Evolutionary conservation across 2,888 invertebrate species (phyloP).

Genomic region (Sminthurinus aureus): DNA sequence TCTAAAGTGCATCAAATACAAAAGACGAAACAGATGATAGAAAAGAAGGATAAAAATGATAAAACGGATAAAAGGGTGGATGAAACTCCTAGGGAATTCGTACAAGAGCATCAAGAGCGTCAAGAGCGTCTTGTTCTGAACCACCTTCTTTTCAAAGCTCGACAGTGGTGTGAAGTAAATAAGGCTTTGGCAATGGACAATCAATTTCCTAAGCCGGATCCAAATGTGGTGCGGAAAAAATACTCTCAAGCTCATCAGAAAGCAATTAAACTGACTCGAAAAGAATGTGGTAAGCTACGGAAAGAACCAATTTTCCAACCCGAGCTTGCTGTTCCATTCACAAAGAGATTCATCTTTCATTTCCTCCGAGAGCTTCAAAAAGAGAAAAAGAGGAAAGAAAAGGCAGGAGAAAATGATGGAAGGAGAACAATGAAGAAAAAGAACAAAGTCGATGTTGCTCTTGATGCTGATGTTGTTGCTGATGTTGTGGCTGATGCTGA

Average conservation of each 20-base stretch:
- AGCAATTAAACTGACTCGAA: conserved; percentile 13
- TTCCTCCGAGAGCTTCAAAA: neutral
- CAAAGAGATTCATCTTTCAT: neutral
- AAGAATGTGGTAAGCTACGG: neutral
- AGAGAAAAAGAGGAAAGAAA: too few relatives aligned
- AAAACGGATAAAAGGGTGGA: neutral
- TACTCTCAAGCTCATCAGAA: conserved; percentile 46
- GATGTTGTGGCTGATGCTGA: neutral
- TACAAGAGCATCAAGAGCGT: too few relatives aligned
- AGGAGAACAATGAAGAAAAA: too few relatives aligned
- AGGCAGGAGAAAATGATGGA: too few relatives aligned
- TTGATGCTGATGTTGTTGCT: neutral
- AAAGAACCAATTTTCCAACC: conserved; percentile 1
- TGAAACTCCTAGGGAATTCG: neutral
- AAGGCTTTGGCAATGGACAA: conserved; percentile 52
- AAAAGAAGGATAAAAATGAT: neutral
- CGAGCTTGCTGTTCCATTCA: neutral
- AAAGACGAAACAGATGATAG: neutral
- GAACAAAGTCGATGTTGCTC: too few relatives aligned
- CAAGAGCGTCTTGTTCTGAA: conserved; percentile 34
- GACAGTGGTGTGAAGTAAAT: conserved; percentile 54
- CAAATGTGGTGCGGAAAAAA: conserved; percentile 41
- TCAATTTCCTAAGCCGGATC: conserved; percentile 53
- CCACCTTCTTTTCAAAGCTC: conserved; percentile 45
- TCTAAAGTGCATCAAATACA: neutral